These are phyloP conservation scores for Hepsetus odoe DNA, from an alignment of 2,113 vertebrate species.

Conservation along the genomic window DNA sequence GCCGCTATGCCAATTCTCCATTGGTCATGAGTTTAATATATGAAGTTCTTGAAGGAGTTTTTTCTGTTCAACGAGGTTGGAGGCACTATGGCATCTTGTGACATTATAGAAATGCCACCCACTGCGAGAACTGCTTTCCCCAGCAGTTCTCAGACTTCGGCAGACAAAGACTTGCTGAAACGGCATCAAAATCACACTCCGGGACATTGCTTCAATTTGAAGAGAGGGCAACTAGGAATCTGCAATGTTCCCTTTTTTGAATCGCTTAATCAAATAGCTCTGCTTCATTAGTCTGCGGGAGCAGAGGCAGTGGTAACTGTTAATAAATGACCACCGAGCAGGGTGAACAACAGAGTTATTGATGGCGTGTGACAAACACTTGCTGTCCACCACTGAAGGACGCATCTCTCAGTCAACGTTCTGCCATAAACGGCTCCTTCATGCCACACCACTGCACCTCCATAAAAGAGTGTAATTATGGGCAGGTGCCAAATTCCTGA, in stretches of 20 bases:
- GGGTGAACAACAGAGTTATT: constrained; percentile 56
- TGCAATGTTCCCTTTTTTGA: constrained; percentile 55
- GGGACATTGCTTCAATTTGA: constrained; percentile 54
- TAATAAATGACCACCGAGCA: constrained; percentile 55
- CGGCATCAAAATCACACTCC: constrained; percentile 46
- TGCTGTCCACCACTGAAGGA: constrained; percentile 56
- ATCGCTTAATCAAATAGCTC: constrained; percentile 54
- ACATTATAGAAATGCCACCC: constrained; percentile 50
- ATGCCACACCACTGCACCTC: constrained; percentile 58
- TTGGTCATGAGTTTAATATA: constrained; percentile 23
- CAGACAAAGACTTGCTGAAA: constrained; percentile 38
- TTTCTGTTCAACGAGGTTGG: constrained; percentile 17
- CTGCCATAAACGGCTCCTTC: constrained; percentile 57
- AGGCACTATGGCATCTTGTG: constrained; percentile 31
- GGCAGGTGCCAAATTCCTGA: constrained; percentile 71
- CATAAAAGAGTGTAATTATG: constrained; percentile 69
- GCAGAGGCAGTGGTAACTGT: constrained; percentile 57
- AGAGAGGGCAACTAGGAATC: constrained; percentile 52
- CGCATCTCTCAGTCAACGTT: constrained; percentile 57
- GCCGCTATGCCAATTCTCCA: constrained; percentile 9
- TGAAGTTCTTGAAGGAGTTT: constrained; percentile 16
- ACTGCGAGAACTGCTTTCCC: constrained; percentile 45
- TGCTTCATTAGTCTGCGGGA: constrained; percentile 56
- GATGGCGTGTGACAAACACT: constrained; percentile 60
- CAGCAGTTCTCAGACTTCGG: constrained; percentile 40